Conservation (phyloP, 2,113 vertebrate genomes). For the Mirza zaza region DNA sequence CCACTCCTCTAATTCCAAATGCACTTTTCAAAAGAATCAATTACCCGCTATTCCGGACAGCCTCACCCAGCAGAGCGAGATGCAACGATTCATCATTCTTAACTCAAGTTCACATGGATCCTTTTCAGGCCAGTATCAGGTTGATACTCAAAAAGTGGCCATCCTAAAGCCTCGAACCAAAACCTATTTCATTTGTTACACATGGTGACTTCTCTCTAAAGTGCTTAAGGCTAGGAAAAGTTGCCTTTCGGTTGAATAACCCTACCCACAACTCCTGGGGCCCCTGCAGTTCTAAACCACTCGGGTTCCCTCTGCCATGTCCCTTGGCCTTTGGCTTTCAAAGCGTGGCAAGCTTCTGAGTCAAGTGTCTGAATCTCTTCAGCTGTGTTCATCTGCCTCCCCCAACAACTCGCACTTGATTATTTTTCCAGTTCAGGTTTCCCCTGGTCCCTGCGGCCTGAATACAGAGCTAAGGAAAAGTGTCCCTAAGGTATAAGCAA, state of each 20-base stretch:
- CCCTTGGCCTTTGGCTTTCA: not conserved
- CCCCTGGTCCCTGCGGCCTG: conserved; percentile 2
- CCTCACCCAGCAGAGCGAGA: not conserved
- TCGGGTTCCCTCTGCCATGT: not conserved
- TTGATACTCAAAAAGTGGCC: not conserved
- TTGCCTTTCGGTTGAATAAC: not conserved
- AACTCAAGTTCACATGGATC: not conserved
- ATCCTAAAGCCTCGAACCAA: not conserved
- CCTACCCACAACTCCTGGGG: not conserved
- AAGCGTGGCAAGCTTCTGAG: not conserved
- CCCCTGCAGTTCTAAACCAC: not conserved
- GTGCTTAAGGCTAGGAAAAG: not conserved
- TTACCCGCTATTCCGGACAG: not conserved
- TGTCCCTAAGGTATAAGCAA: conserved; percentile 16
- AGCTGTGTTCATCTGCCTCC: not conserved
- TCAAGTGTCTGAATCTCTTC: conserved; percentile 36
- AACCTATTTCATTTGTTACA: not conserved
- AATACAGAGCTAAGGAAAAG: conserved; percentile 24
- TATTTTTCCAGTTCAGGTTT: conserved; percentile 34
- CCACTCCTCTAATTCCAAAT: not conserved
- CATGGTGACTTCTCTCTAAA: not conserved
- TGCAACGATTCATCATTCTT: not conserved
- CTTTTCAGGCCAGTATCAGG: not conserved
- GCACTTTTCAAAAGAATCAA: not conserved
- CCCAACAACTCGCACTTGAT: not conserved